Conservation (phyloP, 2,888 invertebrate genomes). For the Apantesis nais region DNA sequence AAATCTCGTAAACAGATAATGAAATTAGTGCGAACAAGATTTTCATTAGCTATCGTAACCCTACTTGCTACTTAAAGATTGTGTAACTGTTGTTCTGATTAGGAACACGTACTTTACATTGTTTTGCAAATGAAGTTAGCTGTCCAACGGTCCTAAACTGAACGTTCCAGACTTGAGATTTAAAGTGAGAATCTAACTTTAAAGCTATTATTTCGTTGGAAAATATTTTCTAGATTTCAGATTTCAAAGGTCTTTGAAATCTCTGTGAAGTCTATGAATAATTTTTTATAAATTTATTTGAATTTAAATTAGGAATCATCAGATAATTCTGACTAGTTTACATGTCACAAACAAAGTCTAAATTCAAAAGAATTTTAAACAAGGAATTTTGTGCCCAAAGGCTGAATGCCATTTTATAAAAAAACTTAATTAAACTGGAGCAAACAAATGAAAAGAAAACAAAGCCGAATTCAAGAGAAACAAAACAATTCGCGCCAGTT, state of each 20-base stretch:
- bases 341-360: neutral
- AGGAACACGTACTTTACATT: slow-evolving; percentile 1
- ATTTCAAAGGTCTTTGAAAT: too few species aligned
- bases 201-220: neutral
- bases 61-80: slow-evolving; percentile 9
- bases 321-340: neutral
- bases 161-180: neutral
- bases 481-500: slow-evolving; percentile 34
- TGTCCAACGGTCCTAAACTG: neutral
- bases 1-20: slow-evolving; percentile 39
- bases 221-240: neutral
- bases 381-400: neutral
- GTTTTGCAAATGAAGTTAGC: neutral
- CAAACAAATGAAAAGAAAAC: slow-evolving; percentile 22
- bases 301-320: neutral
- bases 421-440: slow-evolving; percentile 7
- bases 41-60: slow-evolving; percentile 28
- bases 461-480: slow-evolving; percentile 24
- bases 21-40: slow-evolving; percentile 43
- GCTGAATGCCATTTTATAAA: neutral
- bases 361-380: slow-evolving; percentile 6
- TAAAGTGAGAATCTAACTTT: neutral
- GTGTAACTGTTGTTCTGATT: slow-evolving; percentile 5
- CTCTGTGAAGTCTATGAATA: too few species aligned
- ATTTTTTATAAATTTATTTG: neutral